Evolutionary conservation across 2,888 invertebrate species (phyloP), one percentile per base, ranked within the genome.

Genomic region (Melipona beecheii): DNA sequence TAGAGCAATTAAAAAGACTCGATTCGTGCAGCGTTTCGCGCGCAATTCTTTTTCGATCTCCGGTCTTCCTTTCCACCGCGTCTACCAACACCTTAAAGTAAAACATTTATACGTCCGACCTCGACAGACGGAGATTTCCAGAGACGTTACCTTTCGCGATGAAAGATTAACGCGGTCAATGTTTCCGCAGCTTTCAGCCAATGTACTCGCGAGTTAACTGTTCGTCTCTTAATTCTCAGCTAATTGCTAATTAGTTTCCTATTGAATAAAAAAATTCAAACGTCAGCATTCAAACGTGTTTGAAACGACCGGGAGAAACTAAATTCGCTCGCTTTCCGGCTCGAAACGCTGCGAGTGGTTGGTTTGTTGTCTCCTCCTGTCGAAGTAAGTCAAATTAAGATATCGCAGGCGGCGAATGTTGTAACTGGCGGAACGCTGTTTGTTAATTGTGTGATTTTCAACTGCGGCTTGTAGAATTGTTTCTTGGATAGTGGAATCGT

Each of bases 1-100:
- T 49, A 54, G 66, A 74, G 73, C 68, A 83, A 78, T 78, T 83
- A 58, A 75, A 83, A 75, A 64, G 56, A 72, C 49, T 56, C 60
- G 76, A 83, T 82, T 54, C 43, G n/a, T 52, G 31, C 24, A 24
- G 54, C 74, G 71, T 74, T 71, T 71, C 60, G n/a, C 71, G 3
- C 68, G 64, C 15, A 43, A 43, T 43, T 43, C 43, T 43, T 43
- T 31, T 9, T 43, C 43, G 36, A 43, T 43, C 36, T 43, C 43
- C 27, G 27, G 9, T 43, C 43, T 21, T 68, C 64, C 62, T 52
- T 64, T 69, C 69, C 24, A 56, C 2, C 24, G 24, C 24, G n/a
- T 50, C 49, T 43, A 54, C 31, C 60, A 78, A 54, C 52, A 36
- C 31, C 54, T 68, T 49, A 17, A 64, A 54, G 49, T 54, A 71